These are phyloP conservation scores for Trematomus bernacchii DNA, from an alignment of 2,797 vertebrate species.

Conservation along the genomic window DNA sequence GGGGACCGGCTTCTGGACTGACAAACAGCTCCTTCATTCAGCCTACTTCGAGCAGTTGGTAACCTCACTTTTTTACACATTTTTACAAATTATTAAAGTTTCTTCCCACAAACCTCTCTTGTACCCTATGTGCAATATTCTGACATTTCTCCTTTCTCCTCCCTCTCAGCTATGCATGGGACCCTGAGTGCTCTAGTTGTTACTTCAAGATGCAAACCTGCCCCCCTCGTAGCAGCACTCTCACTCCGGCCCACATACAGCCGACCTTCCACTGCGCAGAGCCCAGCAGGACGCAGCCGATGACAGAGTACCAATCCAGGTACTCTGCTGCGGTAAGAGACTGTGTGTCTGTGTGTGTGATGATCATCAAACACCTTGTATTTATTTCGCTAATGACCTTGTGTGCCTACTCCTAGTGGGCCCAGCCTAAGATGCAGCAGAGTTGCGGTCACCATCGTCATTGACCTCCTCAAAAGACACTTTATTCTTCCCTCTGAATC, in stretches of 20 bases:
- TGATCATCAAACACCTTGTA: background rate
- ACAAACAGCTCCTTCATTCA: background rate
- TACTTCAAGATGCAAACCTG: constrained; percentile 6
- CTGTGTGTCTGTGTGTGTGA: background rate
- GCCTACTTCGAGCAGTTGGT: constrained; percentile 6
- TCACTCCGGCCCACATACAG: background rate
- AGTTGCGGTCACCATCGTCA: background rate
- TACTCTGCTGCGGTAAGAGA: constrained; percentile 29
- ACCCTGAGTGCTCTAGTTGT: constrained; percentile 1
- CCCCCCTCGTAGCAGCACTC: background rate
- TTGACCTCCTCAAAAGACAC: background rate
- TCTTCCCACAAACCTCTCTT: background rate
- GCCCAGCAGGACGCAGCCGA: background rate
- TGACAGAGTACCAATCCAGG: constrained; percentile 45
- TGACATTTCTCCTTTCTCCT: constrained; percentile 1
- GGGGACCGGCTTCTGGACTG: background rate
- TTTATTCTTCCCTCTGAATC: background rate
- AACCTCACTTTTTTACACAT: background rate
- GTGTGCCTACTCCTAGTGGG: constrained; percentile 27
- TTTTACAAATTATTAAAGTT: background rate
- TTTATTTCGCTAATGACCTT: background rate
- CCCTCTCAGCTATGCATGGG: constrained; percentile 31
- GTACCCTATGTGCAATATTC: background rate
- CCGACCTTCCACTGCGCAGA: background rate
- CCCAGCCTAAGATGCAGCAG: constrained; percentile 1